These are phyloP conservation scores for Leptinotarsa texana DNA, from an alignment of 1,140 invertebrate genomes.

Conservation along the genomic window DNA sequence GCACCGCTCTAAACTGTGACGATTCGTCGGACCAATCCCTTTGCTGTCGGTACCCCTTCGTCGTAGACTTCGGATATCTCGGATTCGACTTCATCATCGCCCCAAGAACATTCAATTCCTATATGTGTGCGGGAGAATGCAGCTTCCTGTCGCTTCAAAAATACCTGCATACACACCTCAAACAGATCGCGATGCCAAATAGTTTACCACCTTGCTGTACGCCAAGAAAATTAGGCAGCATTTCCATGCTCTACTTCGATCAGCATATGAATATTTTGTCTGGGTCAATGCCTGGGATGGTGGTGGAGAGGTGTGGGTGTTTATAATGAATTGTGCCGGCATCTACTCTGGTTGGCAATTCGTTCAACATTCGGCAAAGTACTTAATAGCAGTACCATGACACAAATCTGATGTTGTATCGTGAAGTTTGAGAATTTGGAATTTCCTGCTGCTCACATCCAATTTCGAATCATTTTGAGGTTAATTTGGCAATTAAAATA, in stretches of 20 bases:
- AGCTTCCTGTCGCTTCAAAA: constrained; percentile 86
- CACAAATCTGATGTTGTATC: neutral
- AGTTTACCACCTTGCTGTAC: constrained; percentile 86
- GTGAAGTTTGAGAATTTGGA: too few species aligned
- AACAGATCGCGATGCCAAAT: constrained; percentile 72
- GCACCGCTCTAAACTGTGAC: constrained; percentile 76
- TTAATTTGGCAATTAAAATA: too few species aligned
- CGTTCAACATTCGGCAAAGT: neutral
- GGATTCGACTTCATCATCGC: constrained; percentile 99
- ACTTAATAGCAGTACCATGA: constrained; percentile 3
- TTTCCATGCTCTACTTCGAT: constrained; percentile 93
- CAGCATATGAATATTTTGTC: constrained; percentile 85
- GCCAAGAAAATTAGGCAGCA: constrained; percentile 83
- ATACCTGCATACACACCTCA: constrained; percentile 92
- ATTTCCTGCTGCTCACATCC: too few species aligned
- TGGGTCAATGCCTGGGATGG: constrained; percentile 88
- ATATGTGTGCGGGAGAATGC: constrained; percentile 96
- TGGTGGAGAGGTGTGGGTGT: constrained; percentile 90
- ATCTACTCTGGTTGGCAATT: neutral
- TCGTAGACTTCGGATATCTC: constrained; percentile 94
- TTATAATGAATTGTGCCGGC: neutral
- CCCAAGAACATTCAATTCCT: constrained; percentile 92
- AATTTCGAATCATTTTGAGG: too few species aligned
- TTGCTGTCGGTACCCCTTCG: constrained; percentile 88
- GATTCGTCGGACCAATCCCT: constrained; percentile 76